phyloP scores from a whole-genome alignment of 2,797 vertebrate genomes.

The Gadopsis bispinosus region DNA sequence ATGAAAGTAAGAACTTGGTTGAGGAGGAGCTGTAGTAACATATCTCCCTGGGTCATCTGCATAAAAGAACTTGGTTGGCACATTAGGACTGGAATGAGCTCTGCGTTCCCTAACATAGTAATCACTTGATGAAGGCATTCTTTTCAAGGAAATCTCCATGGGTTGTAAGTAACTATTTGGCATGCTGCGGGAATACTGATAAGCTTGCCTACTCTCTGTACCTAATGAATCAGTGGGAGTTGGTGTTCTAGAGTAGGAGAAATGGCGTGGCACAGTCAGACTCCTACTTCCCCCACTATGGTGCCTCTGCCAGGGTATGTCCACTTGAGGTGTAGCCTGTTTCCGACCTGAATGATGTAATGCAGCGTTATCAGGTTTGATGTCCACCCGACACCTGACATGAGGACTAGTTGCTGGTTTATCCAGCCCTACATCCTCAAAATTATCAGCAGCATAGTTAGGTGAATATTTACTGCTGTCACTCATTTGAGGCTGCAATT shows the following conservation, averaged over 20 bases:
- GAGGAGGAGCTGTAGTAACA: conserved; percentile 82
- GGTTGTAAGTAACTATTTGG: conserved; percentile 87
- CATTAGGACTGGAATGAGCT: conserved; percentile 87
- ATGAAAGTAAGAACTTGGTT: conserved; percentile 84
- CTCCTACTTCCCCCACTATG: conserved; percentile 83
- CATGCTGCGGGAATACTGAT: conserved; percentile 86
- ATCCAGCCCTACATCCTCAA: conserved; percentile 75
- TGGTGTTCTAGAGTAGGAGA: conserved; percentile 88
- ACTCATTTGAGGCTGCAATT: conserved; percentile 92
- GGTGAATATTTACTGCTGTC: conserved; percentile 91
- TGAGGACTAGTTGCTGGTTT: conserved; percentile 91
- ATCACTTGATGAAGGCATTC: conserved; percentile 85
- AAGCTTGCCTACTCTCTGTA: conserved; percentile 86
- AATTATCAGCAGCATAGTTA: conserved; percentile 86
- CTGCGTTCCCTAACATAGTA: conserved; percentile 87
- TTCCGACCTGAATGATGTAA: conserved; percentile 86
- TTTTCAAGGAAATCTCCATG: conserved; percentile 82
- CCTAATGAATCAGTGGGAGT: conserved; percentile 93
- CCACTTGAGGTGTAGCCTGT: conserved; percentile 75
- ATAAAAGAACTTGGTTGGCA: conserved; percentile 93
- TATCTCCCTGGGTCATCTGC: conserved; percentile 89
- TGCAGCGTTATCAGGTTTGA: conserved; percentile 91
- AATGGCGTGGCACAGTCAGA: conserved; percentile 90
- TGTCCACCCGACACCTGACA: conserved; percentile 94
- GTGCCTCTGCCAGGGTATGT: conserved; percentile 85